These are phyloP conservation scores for Phenganax stokvisi DNA, from an alignment of 92 coral and sea anemone genomes.

Conservation along the genomic window DNA sequence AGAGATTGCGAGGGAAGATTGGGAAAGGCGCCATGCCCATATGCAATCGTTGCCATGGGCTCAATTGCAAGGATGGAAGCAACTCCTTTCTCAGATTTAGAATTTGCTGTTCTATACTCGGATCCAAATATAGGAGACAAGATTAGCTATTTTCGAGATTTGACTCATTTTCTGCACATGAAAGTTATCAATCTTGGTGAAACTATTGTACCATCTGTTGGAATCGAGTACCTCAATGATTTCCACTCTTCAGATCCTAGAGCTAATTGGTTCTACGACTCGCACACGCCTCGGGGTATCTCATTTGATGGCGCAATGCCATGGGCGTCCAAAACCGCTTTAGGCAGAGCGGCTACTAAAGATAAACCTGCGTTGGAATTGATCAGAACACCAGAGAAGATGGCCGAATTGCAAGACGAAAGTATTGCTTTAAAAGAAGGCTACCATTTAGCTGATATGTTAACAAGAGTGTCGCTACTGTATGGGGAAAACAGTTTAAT, in stretches of 20 bases:
- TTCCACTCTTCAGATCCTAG: neutral
- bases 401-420: slow-evolving; percentile 34
- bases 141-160: neutral
- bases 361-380: slow-evolving; percentile 25
- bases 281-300: slow-evolving; percentile 4
- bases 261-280: slow-evolving; percentile 2
- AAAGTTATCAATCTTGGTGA: slow-evolving; percentile 17
- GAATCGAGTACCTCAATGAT: slow-evolving; percentile 12
- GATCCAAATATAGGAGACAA: neutral
- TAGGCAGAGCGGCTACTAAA: slow-evolving; percentile 23
- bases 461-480: slow-evolving; percentile 12
- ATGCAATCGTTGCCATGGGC: slow-evolving; percentile 9
- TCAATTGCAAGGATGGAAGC: slow-evolving; percentile 18
- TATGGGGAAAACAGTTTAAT: neutral
- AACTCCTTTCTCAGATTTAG: slow-evolving; percentile 13
- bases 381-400: slow-evolving; percentile 29
- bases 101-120: slow-evolving; percentile 4
- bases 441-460: slow-evolving; percentile 24
- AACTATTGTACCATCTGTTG: slow-evolving; percentile 8
- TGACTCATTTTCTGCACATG: slow-evolving; percentile 16
- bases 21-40: neutral
- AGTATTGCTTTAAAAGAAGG: slow-evolving; percentile 26
- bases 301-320: slow-evolving; percentile 36
- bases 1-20: slow-evolving; percentile 1
- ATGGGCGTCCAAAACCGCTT: slow-evolving; percentile 34